phyloP scores from a whole-genome alignment of 2,888 invertebrate genomes.

The Lasioglossum villosulum region DNA sequence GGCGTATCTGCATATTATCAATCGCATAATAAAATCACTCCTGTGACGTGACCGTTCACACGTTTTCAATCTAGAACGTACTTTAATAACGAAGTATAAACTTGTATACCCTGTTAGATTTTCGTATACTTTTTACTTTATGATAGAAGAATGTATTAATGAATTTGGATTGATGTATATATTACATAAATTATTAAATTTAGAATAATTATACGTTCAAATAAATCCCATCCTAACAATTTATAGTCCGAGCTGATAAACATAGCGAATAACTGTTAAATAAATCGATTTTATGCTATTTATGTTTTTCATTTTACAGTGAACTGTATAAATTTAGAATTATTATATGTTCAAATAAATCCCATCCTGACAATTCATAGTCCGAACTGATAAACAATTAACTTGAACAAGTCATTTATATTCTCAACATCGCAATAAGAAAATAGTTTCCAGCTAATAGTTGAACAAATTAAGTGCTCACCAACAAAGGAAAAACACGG shows the following conservation, averaged over 20 bases:
- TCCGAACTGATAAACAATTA: neutral
- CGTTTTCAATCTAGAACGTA: neutral
- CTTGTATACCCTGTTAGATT: neutral
- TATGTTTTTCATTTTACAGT: no score
- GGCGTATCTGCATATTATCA: neutral
- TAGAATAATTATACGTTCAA: neutral
- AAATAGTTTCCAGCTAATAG: neutral
- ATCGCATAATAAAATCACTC: neutral
- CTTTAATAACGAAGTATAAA: neutral
- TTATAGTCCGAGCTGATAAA: neutral
- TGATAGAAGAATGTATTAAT: neutral
- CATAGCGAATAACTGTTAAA: no score
- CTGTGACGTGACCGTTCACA: neutral
- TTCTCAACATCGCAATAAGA: neutral
- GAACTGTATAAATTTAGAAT: no score
- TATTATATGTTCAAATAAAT: neutral
- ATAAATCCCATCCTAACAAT: neutral
- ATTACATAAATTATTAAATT: neutral
- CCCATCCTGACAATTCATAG: neutral
- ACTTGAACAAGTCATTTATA: neutral
- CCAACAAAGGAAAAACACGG: neutral
- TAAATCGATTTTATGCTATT: no score
- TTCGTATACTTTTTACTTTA: neutral
- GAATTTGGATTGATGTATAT: no score
- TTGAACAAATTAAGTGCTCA: neutral